These are phyloP conservation scores for Tetragnatha versicolor DNA, from an alignment of 1,140 invertebrate species.

Conservation along the genomic window DNA sequence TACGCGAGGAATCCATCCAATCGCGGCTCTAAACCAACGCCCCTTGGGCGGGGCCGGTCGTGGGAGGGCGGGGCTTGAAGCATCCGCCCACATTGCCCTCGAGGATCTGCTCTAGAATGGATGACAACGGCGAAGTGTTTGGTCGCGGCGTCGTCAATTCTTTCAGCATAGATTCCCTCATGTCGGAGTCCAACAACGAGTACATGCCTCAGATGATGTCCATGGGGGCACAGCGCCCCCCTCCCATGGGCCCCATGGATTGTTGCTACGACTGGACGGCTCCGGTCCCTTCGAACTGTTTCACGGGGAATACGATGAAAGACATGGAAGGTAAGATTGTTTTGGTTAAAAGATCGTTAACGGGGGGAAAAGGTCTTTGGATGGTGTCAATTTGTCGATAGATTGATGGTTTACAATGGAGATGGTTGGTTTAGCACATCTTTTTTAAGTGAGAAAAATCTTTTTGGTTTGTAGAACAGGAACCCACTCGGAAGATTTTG, in stretches of 20 bases:
- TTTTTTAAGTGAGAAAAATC: too few relatives aligned
- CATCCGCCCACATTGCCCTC: too few relatives aligned
- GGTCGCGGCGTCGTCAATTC: conserved; percentile 23
- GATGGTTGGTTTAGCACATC: too few relatives aligned
- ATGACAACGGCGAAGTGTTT: conserved; percentile 43
- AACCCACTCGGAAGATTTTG: too few relatives aligned
- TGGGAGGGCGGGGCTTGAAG: too few relatives aligned
- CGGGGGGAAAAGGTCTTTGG: too few relatives aligned
- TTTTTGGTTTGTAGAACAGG: too few relatives aligned
- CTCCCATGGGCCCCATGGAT: conserved; percentile 3
- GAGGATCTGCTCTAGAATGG: conserved; percentile 22
- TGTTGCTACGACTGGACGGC: conserved; percentile 45
- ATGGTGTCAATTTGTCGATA: too few relatives aligned
- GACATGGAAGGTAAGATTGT: conserved; percentile 42
- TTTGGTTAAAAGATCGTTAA: background rate
- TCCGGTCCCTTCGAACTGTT: conserved; percentile 13
- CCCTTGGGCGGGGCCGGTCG: too few relatives aligned
- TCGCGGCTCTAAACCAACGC: too few relatives aligned
- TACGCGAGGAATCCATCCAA: too few relatives aligned
- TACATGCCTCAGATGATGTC: conserved; percentile 44
- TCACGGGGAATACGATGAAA: conserved; percentile 44
- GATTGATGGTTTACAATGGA: too few relatives aligned
- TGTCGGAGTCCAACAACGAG: conserved; percentile 27
- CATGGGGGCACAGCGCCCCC: conserved; percentile 26
- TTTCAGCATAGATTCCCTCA: conserved; percentile 46